Percentiles rank a stretch among this genome's conserved stretches.
Evolutionary conservation across 2,888 invertebrate genomes (phyloP).

Genomic region (Drosophila melanocephala): DNA sequence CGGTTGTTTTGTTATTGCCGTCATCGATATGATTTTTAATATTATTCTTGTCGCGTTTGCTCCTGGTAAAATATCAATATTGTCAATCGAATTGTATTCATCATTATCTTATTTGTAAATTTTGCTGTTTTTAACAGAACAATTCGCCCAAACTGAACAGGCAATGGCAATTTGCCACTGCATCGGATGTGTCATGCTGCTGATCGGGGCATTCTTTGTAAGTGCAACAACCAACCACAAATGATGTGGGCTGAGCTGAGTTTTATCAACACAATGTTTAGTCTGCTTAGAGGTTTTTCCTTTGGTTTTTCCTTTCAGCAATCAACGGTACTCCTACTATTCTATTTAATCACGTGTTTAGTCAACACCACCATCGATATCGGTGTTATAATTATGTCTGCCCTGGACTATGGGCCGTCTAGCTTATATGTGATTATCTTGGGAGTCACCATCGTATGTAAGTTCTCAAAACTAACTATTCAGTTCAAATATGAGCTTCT

Average conservation of each 20-base stretch:
- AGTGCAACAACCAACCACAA: slow-evolving; percentile 20
- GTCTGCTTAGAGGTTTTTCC: too few species aligned
- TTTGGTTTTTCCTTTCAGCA: slow-evolving; percentile 15
- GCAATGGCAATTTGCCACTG: slow-evolving; percentile 68
- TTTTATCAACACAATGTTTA: too few species aligned
- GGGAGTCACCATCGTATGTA: slow-evolving; percentile 1
- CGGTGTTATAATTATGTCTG: slow-evolving; percentile 1
- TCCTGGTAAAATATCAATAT: slow-evolving; percentile 18
- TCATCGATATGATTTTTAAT: slow-evolving; percentile 31
- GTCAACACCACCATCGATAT: slow-evolving; percentile 31
- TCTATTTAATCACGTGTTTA: slow-evolving; percentile 59
- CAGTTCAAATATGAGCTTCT: not conserved
- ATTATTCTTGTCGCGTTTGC: slow-evolving; percentile 1
- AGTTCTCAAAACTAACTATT: not conserved
- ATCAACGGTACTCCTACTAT: slow-evolving; percentile 56
- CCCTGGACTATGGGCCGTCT: fast-evolving
- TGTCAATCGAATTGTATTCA: fast-evolving
- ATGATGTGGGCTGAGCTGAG: too few species aligned
- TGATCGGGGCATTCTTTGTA: slow-evolving; percentile 57
- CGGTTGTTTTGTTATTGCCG: slow-evolving; percentile 36
- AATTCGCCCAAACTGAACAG: slow-evolving; percentile 29
- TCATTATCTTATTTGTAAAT: not conserved
- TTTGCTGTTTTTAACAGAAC: not conserved
- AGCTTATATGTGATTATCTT: not conserved
- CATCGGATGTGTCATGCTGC: slow-evolving; percentile 58